Conservation (phyloP, 1,140 invertebrate species). For the Philaenus spumarius region DNA sequence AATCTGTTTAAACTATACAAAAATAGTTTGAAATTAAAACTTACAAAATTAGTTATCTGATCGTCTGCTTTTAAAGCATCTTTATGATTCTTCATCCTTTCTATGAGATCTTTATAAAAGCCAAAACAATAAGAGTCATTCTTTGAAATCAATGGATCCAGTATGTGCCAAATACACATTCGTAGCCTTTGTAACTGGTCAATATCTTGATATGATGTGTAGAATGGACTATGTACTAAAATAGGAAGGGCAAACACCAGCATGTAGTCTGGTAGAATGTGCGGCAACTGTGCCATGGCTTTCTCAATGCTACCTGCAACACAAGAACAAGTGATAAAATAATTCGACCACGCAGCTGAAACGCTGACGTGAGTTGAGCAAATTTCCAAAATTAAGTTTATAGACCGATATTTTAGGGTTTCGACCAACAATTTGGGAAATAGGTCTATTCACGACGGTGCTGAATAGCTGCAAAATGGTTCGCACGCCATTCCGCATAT, state of each 20-base stretch:
- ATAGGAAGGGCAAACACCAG: slow-evolving; percentile 90
- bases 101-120: slow-evolving; percentile 92
- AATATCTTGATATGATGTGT: slow-evolving; percentile 65
- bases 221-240: slow-evolving; percentile 83
- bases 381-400: no score
- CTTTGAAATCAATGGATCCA: slow-evolving; percentile 88
- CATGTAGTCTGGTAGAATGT: slow-evolving; percentile 93
- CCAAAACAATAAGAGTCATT: slow-evolving; percentile 92
- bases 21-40: slow-evolving; percentile 37
- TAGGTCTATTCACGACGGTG: no score
- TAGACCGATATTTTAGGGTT: no score
- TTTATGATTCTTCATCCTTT: slow-evolving; percentile 87
- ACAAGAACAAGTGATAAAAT: no score
- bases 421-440: no score
- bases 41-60: slow-evolving; percentile 71
- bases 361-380: no score
- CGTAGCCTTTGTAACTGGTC: slow-evolving; percentile 68
- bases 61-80: slow-evolving; percentile 78
- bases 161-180: slow-evolving; percentile 85
- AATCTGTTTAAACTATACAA: no score
- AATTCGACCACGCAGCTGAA: no score
- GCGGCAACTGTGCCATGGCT: slow-evolving; percentile 65
- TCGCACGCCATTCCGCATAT: no score
- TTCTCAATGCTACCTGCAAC: slow-evolving; percentile 47
- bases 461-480: no score